Conservation (phyloP, 2,888 invertebrate species). For the Agrotis clavis region DNA sequence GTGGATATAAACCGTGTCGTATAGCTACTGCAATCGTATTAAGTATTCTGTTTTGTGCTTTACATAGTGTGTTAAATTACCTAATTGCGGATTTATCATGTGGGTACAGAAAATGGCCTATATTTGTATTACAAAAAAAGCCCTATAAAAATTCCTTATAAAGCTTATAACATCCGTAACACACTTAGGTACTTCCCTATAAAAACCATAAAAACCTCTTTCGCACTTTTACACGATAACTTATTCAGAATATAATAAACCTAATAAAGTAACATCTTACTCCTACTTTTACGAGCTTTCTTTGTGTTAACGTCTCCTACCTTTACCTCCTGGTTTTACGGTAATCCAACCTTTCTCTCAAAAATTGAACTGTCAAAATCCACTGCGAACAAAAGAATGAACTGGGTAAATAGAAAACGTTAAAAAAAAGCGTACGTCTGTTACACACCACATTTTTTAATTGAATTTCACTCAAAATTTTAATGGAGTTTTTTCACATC, state of each 20-base stretch:
- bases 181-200: background rate
- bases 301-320: slow-evolving; percentile 42
- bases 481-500: slow-evolving; percentile 52
- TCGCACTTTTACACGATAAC: slow-evolving; percentile 26
- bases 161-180: background rate
- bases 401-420: slow-evolving; percentile 65
- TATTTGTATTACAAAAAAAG: background rate
- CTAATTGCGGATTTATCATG: background rate
- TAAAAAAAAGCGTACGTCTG: slow-evolving; percentile 70
- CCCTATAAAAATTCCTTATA: too few species aligned
- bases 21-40: background rate
- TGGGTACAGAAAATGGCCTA: background rate
- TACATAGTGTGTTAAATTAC: background rate
- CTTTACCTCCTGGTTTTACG: slow-evolving; percentile 34
- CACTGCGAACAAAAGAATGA: slow-evolving; percentile 65
- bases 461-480: slow-evolving; percentile 71
- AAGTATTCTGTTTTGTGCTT: background rate
- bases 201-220: slow-evolving; percentile 19
- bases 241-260: slow-evolving; percentile 53
- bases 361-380: slow-evolving; percentile 75
- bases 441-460: slow-evolving; percentile 69
- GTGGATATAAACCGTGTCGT: slow-evolving; percentile 8
- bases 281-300: slow-evolving; percentile 45
- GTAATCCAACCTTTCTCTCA: slow-evolving; percentile 59
- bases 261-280: slow-evolving; percentile 43